A percentile compares a stretch with the other conserved stretches of the same genome.
phyloP scores from a whole-genome alignment of 2,888 invertebrate genomes.

The Hyles lineata region DNA sequence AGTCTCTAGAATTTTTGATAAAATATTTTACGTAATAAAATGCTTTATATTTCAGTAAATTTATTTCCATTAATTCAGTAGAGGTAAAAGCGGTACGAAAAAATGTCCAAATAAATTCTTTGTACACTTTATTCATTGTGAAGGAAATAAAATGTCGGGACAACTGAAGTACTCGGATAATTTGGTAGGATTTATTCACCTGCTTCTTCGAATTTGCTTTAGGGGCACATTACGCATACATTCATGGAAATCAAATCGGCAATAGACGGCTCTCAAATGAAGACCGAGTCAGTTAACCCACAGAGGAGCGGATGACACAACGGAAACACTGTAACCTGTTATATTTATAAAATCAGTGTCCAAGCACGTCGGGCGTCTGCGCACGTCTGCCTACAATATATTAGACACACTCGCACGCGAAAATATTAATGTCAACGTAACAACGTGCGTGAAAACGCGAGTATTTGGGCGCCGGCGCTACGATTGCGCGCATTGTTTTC shows the following conservation, averaged over 20 bases:
- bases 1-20: no score
- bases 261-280: slow-evolving; percentile 32
- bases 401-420: slow-evolving; percentile 45
- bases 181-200: slow-evolving; percentile 20
- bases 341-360: slow-evolving; percentile 82
- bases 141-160: neutral
- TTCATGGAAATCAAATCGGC: slow-evolving; percentile 48
- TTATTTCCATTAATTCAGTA: no score
- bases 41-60: no score
- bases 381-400: slow-evolving; percentile 60
- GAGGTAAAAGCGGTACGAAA: no score
- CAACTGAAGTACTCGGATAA: slow-evolving; percentile 1
- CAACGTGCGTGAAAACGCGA: slow-evolving; percentile 36
- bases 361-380: slow-evolving; percentile 64
- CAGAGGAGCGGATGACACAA: slow-evolving; percentile 65
- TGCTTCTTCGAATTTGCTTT: slow-evolving; percentile 28
- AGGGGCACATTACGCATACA: slow-evolving; percentile 44
- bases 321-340: slow-evolving; percentile 64
- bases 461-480: slow-evolving; percentile 66
- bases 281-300: slow-evolving; percentile 38
- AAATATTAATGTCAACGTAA: slow-evolving; percentile 57
- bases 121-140: neutral
- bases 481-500: slow-evolving; percentile 36
- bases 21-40: no score
- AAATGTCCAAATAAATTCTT: no score